Evolutionary conservation across 2,113 vertebrate genomes (phyloP), one percentile per base, ranked within the genome.

Genomic region (Pygoscelis adeliae): DNA sequence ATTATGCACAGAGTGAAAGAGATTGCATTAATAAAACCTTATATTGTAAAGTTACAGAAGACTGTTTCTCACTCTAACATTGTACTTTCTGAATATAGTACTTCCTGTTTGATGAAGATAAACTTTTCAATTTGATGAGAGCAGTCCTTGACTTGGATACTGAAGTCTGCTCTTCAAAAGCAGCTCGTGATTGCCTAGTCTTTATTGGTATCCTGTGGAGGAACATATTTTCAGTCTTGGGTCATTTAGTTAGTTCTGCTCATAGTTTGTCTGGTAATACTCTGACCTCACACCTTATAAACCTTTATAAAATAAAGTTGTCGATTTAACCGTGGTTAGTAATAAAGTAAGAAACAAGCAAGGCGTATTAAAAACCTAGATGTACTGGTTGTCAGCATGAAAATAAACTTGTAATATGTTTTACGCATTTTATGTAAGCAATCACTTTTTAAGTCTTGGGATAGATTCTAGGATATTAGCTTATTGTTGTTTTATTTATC

Each of bases 401-500:
- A 91, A 83, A 93, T 53, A 65, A 73, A 80, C 10, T 86, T 3
- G 0, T 20, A 36, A 36, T 29, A 5, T 62, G 30, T 58, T 93
- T 83, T 59, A 62, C 70, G 38, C 23, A 14, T 80, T 86, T 71
- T 42, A 18, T 47, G 5, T 72, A 80, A 77, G 36, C 13, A 71
- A 69, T 79, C 89, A 53, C 23, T 84, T 62, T 71, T 5, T 44
- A 82, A 85, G 10, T 55, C 58, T 87, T 90, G 46, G 32, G 42
- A 61, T 58, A 56, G 32, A 29, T 93, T 83, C 36, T 90, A 44
- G 62, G 70, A 72, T 66, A 80, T 71, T 79, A 93, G 16, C 66
- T 87, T 88, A 69, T 59, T 89, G 78, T 91, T 93, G 63, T 73
- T 96, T 87, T 89, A 73, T 96, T 96, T 96, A 93, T 95, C 7